Conservation (phyloP, 2,113 vertebrate genomes). For the Thermophis baileyi region DNA sequence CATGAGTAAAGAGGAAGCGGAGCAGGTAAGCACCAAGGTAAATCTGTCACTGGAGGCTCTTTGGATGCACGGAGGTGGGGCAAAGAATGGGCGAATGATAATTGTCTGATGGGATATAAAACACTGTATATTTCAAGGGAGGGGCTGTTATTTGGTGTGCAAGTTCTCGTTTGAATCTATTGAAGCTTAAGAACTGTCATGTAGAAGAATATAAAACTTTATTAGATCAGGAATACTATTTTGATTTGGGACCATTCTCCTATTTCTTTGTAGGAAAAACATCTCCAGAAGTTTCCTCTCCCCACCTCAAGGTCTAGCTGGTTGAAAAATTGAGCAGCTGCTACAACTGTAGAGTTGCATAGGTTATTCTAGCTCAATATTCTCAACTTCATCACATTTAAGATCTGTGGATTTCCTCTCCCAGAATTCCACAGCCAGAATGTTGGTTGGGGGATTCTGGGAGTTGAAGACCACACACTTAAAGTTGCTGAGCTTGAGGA, state of each 20-base stretch:
- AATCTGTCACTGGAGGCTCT: constrained; percentile 28
- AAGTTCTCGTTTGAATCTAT: not conserved
- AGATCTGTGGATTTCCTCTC: not conserved
- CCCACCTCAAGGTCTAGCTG: not conserved
- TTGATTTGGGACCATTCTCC: not conserved
- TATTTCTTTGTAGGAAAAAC: not conserved
- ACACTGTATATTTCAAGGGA: not conserved
- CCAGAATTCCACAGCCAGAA: not conserved
- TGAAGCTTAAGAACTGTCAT: not conserved
- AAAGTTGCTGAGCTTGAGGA: not conserved
- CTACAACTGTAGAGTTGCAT: not conserved
- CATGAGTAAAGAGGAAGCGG: constrained; percentile 94
- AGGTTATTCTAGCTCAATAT: not conserved
- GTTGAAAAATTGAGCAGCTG: not conserved
- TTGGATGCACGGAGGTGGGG: not conserved
- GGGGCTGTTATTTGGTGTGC: not conserved
- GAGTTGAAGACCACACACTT: not conserved
- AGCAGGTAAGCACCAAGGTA: constrained; percentile 80
- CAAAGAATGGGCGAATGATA: accelerated
- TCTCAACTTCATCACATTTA: not conserved
- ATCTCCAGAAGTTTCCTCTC: not conserved
- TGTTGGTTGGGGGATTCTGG: not conserved
- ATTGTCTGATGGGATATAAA: not conserved
- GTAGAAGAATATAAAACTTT: not conserved
- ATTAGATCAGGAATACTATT: not conserved